These are phyloP conservation scores for Globia sparganii DNA, from an alignment of 2,888 invertebrate species.

Conservation along the genomic window DNA sequence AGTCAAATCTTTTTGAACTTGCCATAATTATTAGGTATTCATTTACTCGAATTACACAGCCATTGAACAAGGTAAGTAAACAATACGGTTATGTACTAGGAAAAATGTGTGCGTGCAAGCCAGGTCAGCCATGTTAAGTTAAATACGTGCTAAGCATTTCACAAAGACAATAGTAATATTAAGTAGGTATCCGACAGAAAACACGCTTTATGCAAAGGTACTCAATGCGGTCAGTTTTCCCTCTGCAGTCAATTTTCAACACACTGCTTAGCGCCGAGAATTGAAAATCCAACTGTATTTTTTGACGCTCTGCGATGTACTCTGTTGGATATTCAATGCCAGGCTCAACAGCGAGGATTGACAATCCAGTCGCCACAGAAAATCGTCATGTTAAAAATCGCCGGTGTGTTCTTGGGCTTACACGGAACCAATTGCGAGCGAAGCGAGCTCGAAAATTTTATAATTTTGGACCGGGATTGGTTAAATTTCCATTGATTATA, in stretches of 20 bases:
- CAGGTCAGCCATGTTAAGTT: background rate
- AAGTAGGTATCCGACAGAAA: background rate
- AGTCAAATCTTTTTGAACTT: background rate
- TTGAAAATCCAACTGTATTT: background rate
- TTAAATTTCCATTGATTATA: too few species aligned
- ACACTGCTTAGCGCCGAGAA: too few species aligned
- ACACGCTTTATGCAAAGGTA: background rate
- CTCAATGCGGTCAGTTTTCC: background rate
- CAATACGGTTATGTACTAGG: background rate
- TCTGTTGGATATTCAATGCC: background rate
- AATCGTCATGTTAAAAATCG: too few species aligned
- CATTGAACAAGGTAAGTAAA: background rate
- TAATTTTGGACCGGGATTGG: too few species aligned
- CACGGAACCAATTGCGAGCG: too few species aligned
- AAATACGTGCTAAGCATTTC: background rate
- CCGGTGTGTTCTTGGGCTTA: too few species aligned
- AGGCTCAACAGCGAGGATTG: too few species aligned
- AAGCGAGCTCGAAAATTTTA: too few species aligned
- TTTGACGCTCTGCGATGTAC: background rate
- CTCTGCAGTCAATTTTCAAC: too few species aligned
- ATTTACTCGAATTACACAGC: background rate
- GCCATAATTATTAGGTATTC: background rate
- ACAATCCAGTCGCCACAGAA: too few species aligned
- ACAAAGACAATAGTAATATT: background rate
- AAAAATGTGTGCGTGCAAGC: background rate